Evolutionary conservation across 2,797 vertebrate genomes (phyloP), one percentile per base, ranked within the genome.

Genomic region (Micropoecilia bifurca): DNA sequence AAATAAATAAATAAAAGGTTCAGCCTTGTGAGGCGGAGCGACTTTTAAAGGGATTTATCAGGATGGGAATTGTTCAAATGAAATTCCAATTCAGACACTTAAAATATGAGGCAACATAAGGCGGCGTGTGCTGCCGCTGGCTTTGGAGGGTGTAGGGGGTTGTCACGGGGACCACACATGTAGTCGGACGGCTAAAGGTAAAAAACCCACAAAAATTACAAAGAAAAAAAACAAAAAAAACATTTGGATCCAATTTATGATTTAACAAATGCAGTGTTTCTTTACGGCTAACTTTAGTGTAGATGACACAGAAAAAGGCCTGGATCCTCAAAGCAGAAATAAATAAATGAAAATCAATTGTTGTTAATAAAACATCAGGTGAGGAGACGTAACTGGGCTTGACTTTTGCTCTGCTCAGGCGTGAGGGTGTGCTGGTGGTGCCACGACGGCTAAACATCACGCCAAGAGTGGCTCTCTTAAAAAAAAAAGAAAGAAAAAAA

Each of bases 341-440:
- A 94, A 94, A 93, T 85, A 91, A 90, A 95, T 94, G 96, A 97
- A 97, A 99, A 99, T 99, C 97, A 98, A 98, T 98, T 97, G 94
- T 92, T 93, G 96, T 98, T 98, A 98, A 99, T 98, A 99, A 99
- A 98, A 99, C 97, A 99, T 99, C 96, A 97, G 97, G 96, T 96
- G 96, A 96, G 95, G 96, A 98, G 97, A 98, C 96, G 97, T 97
- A 97, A 99, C 96, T 95, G 96, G 96, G 96, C 95, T 95, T 96
- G 97, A 98, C 97, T 98, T 97, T 96, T 96, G 95, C 93, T 94
- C 95, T 92, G 95, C 95, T 96, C 95, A 95, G 95, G 96, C 95
- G 95, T 97, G 97, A 96, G 95, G 95, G 96, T 96, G 96, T 96
- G 96, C 96, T 94, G 96, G 93, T 85, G 94, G 95, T 98, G 97